Percentiles rank a stretch among this genome's conserved stretches.
phyloP scores from a whole-genome alignment of 1,140 invertebrate genomes.

The Araneus ventricosus region DNA sequence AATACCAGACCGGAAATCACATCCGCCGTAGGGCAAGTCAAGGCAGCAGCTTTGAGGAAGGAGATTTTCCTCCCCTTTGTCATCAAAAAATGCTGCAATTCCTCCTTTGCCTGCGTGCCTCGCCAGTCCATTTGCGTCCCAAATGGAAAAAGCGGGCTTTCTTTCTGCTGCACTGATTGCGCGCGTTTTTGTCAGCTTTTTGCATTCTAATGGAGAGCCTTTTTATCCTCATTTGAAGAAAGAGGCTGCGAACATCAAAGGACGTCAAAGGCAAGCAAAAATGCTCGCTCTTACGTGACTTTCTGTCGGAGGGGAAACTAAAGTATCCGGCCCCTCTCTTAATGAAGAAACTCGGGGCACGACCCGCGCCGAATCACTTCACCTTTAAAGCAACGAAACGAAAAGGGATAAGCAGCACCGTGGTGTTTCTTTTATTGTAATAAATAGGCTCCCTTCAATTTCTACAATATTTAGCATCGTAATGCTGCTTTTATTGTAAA shows the following conservation, averaged over 20 bases:
- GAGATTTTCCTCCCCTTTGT: constrained; percentile 31
- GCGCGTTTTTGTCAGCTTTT: constrained; percentile 28
- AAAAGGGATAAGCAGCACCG: no score
- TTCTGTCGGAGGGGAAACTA: no score
- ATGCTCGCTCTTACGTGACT: not conserved
- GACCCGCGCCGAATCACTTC: no score
- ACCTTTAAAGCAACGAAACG: no score
- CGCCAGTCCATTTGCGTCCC: not conserved
- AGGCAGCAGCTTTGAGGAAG: not conserved
- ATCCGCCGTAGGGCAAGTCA: not conserved
- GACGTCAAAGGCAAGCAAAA: not conserved
- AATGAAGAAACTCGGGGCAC: no score
- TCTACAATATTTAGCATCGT: no score
- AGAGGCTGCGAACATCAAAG: not conserved
- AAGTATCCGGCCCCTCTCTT: no score
- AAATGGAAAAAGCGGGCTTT: not conserved
- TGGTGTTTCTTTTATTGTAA: no score
- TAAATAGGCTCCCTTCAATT: no score
- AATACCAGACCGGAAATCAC: not conserved
- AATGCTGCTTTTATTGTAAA: no score
- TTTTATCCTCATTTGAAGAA: not conserved
- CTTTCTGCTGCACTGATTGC: not conserved
- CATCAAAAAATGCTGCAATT: constrained; percentile 37
- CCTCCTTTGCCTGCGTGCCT: not conserved
- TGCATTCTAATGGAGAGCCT: not conserved